A percentile compares a stretch with the other conserved stretches of the same genome.
Conservation (phyloP, 2,888 invertebrate species). For the Desoria tigrina region DNA sequence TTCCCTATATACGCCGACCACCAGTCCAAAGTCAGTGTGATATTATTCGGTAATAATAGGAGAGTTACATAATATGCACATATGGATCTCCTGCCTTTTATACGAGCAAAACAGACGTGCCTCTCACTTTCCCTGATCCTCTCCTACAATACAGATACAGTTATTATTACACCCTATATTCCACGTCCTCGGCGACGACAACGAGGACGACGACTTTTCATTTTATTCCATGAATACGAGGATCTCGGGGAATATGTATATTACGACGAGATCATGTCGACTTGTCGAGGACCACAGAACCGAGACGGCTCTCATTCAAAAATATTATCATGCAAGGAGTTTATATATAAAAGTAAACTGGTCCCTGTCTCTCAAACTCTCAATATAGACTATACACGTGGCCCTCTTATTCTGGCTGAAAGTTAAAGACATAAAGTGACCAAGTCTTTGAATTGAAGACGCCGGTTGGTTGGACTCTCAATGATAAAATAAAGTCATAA, state of each 20-base stretch:
- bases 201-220: too few relatives aligned
- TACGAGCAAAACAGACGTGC: conserved; percentile 4
- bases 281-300: too few relatives aligned
- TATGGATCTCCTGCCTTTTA: neutral
- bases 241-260: too few relatives aligned
- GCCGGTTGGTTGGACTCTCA: neutral
- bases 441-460: neutral
- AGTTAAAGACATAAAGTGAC: conserved; percentile 1
- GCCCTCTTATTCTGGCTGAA: too few relatives aligned
- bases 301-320: neutral
- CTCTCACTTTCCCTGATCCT: too few relatives aligned
- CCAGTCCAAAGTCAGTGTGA: neutral
- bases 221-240: too few relatives aligned
- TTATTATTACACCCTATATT: too few relatives aligned
- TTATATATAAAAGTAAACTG: neutral
- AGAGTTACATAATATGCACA: neutral
- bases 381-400: too few relatives aligned
- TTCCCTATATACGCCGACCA: too few relatives aligned
- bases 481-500: conserved; percentile 8
- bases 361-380: neutral
- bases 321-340: neutral
- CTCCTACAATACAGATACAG: too few relatives aligned
- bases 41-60: neutral
- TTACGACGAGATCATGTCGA: too few relatives aligned
- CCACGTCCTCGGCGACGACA: too few relatives aligned